phyloP scores from a whole-genome alignment of 2,113 vertebrate species.

The Thunnus thynnus region DNA sequence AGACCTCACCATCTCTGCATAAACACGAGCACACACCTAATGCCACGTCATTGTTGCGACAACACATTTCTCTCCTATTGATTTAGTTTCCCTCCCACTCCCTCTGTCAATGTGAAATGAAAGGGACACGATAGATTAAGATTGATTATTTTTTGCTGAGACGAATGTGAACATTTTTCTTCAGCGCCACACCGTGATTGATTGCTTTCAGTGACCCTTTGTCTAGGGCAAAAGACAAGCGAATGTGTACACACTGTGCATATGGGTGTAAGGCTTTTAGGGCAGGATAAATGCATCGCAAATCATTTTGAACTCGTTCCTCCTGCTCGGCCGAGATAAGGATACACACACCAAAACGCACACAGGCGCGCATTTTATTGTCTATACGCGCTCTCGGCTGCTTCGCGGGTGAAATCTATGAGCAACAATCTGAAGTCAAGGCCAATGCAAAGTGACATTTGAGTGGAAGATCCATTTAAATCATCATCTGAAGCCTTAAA shows the following conservation, averaged over 20 bases:
- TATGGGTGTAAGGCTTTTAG: slow-evolving; percentile 40
- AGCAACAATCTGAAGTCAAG: slow-evolving; percentile 30
- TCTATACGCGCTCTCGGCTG: slow-evolving; percentile 25
- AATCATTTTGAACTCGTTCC: slow-evolving; percentile 56
- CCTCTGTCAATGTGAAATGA: slow-evolving; percentile 45
- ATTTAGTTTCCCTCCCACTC: slow-evolving; percentile 42
- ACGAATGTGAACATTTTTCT: slow-evolving; percentile 39
- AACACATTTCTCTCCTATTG: slow-evolving; percentile 50
- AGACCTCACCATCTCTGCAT: neutral
- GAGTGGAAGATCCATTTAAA: slow-evolving; percentile 41
- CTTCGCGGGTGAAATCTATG: neutral
- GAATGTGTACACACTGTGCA: neutral
- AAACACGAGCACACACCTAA: slow-evolving; percentile 45
- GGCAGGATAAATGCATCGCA: slow-evolving; percentile 52
- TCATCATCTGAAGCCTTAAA: slow-evolving; percentile 31
- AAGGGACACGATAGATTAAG: slow-evolving; percentile 55
- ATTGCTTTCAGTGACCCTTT: slow-evolving; percentile 61
- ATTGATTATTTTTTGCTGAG: slow-evolving; percentile 57
- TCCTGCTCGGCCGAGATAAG: slow-evolving; percentile 63
- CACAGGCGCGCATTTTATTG: slow-evolving; percentile 20
- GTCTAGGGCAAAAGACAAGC: slow-evolving; percentile 26
- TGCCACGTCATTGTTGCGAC: slow-evolving; percentile 47
- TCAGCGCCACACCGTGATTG: slow-evolving; percentile 28
- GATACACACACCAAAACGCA: slow-evolving; percentile 8
- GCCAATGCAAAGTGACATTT: slow-evolving; percentile 41